Conservation (phyloP, 2,797 vertebrate genomes). For the Cryptoblepharus egeriae region DNA sequence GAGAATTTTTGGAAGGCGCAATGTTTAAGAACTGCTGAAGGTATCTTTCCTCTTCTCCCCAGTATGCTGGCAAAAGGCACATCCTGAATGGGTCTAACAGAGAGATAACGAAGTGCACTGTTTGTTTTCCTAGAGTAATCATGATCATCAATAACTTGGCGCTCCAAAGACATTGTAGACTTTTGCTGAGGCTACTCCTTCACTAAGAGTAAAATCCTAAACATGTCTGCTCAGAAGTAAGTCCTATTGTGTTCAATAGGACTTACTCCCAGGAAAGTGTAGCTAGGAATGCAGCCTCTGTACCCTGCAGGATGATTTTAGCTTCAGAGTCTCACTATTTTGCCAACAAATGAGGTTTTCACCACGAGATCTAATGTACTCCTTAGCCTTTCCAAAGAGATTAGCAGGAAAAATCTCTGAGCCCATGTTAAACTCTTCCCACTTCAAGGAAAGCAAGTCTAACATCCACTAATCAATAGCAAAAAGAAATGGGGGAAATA, state of each 20-base stretch:
- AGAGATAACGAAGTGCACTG: constrained; percentile 66
- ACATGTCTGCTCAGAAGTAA: too few relatives aligned
- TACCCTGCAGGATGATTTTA: constrained; percentile 76
- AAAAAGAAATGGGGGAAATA: constrained; percentile 26
- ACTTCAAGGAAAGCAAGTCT: constrained; percentile 15
- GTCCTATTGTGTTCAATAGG: too few relatives aligned
- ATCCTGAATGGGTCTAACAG: constrained; percentile 80
- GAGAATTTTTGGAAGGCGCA: constrained; percentile 78
- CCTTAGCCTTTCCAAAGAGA: constrained; percentile 37
- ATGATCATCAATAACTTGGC: neutral
- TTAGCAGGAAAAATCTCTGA: constrained; percentile 27
- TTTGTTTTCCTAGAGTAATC: constrained; percentile 4
- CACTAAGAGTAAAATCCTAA: too few relatives aligned
- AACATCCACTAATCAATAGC: constrained; percentile 42
- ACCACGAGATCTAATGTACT: constrained; percentile 51
- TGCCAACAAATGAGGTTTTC: constrained; percentile 61
- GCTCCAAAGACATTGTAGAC: neutral
- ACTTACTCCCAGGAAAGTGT: too few relatives aligned
- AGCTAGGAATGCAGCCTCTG: too few relatives aligned
- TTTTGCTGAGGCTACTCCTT: neutral
- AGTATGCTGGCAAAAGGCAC: constrained; percentile 83
- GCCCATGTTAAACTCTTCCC: constrained; percentile 28
- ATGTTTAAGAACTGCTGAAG: constrained; percentile 90
- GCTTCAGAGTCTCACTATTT: constrained; percentile 52
- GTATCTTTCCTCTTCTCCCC: constrained; percentile 88